Percentiles rank a stretch among this genome's conserved stretches.
Evolutionary conservation across 1,140 invertebrate genomes (phyloP).

Genomic region (Bombus haemorrhoidalis): DNA sequence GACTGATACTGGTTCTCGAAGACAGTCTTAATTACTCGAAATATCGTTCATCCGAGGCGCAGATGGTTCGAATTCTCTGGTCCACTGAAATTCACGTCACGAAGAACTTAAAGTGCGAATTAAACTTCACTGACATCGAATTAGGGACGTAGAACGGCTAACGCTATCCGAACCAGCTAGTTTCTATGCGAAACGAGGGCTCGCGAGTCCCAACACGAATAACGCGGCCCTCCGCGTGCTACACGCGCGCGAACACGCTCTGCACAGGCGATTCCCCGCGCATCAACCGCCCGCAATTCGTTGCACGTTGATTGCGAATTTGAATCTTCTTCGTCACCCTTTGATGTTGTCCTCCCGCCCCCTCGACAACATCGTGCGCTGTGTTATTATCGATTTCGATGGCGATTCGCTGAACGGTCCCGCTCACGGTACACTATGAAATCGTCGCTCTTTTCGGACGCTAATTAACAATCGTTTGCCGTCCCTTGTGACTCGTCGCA

Average conservation of each 20-base stretch:
- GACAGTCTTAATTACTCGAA: neutral
- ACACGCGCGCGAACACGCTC: constrained; percentile 26
- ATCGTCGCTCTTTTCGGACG: constrained; percentile 20
- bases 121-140: constrained; percentile 39
- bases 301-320: constrained; percentile 63
- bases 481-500: neutral
- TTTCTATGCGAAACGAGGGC: constrained; percentile 39
- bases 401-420: constrained; percentile 8
- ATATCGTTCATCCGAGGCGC: too few relatives aligned
- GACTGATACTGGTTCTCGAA: neutral
- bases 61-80: too few relatives aligned
- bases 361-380: neutral
- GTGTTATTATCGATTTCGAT: constrained; percentile 48
- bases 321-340: constrained; percentile 66
- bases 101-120: constrained; percentile 41
- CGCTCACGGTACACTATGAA: neutral
- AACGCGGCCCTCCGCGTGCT: constrained; percentile 17
- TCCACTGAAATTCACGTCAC: constrained; percentile 36
- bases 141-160: constrained; percentile 9
- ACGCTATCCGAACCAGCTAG: constrained; percentile 1
- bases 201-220: neutral
- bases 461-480: constrained; percentile 34
- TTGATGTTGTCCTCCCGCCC: constrained; percentile 37
- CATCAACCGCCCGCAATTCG: constrained; percentile 23
- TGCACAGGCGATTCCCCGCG: neutral